phyloP scores from a whole-genome alignment of 2,888 invertebrate genomes.

The Epistrophella euchroma region DNA sequence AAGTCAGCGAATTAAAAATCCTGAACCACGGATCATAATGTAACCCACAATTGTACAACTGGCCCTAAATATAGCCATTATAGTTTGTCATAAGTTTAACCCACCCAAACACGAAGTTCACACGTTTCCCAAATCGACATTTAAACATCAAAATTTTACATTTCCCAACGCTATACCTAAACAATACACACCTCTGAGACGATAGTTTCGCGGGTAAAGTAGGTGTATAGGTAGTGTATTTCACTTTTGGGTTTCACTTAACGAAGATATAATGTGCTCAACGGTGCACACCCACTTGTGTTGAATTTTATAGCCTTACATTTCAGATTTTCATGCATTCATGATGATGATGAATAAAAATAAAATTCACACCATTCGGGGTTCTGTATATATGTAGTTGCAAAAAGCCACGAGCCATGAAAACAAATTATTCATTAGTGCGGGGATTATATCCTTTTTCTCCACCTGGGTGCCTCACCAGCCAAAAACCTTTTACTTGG shows the following conservation, averaged over 20 bases:
- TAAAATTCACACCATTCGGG: conserved; percentile 52
- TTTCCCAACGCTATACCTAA: not conserved
- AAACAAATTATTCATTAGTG: conserved; percentile 52
- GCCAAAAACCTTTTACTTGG: conserved; percentile 43
- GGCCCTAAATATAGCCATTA: not conserved
- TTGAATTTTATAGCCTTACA: conserved; percentile 16
- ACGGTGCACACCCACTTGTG: conserved; percentile 49
- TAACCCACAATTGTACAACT: no score
- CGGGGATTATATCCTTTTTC: conserved; percentile 63
- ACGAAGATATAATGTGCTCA: conserved; percentile 39
- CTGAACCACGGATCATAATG: no score
- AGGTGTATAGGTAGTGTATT: not conserved
- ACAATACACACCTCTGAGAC: not conserved
- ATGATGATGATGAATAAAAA: conserved; percentile 46
- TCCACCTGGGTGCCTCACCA: conserved; percentile 54
- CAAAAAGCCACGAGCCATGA: conserved; percentile 44
- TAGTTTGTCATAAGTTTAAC: conserved; percentile 61
- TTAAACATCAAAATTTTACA: conserved; percentile 38
- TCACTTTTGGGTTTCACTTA: conserved; percentile 17
- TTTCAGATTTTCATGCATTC: conserved; percentile 28
- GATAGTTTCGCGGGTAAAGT: conserved; percentile 9
- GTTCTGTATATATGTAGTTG: not conserved
- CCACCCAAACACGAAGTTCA: conserved; percentile 36
- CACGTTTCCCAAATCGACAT: conserved; percentile 52
- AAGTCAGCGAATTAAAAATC: no score